Evolutionary conservation across 2,797 vertebrate genomes (phyloP), one percentile per base, ranked within the genome.

Genomic region (Melanotaenia parkinsoni): DNA sequence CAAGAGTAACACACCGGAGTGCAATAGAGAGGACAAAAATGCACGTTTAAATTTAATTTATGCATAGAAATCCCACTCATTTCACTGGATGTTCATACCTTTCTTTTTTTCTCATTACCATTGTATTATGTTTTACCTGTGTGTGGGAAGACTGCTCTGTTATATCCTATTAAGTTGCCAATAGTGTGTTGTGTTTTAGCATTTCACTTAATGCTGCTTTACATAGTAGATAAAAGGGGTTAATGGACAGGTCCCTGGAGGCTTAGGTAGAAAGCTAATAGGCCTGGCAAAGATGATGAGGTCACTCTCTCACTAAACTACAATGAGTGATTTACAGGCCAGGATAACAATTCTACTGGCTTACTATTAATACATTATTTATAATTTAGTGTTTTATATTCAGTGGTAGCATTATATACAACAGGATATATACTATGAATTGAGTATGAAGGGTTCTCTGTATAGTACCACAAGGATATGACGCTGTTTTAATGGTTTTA

Each of bases 181-280:
- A 4, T 69, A 54, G 35, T 26, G 63, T 67, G 33, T 67, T 74
- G 45, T 79, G 80, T 81, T 60, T 76, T 57, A 67, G 61, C 72
- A 78, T 87, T 86, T 86, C 83, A 78, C 81, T 88, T 84, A 83
- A 88, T 80, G 70, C 76, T 84, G 0, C 82, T 82, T 89, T 82
- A 87, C 83, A 88, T 82, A 81, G 90, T 82, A 87, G 77, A 72
- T 81, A 67, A 47, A 79, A 87, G 68, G 73, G 89, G 83, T 93
- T 92, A 92, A 91, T 86, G 88, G 86, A 86, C 78, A 22, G 47
- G 28, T 88, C 93, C 88, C 89, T 65, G 33, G 91, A 84, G 94
- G 81, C 89, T 78, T 80, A 59, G 63, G 58, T 64, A 74, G 73
- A 76, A 86, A 83, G 88, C 92, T 94, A 95, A 95, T 95, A 91